A percentile compares a stretch with the other conserved stretches of the same genome.
Conservation (phyloP, 2,797 vertebrate species). For the Dallia pectoralis region DNA sequence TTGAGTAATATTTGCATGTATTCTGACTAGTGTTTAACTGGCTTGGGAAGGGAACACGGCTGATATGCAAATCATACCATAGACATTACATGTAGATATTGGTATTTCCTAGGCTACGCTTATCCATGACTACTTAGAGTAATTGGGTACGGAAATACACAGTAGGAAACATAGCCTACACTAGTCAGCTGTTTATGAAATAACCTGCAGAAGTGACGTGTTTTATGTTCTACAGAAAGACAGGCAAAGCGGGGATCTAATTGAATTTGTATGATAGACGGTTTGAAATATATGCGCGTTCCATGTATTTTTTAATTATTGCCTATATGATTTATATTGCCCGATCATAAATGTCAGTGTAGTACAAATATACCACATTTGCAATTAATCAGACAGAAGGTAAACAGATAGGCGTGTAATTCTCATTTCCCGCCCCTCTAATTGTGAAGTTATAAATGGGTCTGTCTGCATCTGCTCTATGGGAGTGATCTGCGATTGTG, state of each 20-base stretch:
- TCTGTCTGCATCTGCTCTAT: not conserved
- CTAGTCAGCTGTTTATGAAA: no score
- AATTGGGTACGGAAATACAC: no score
- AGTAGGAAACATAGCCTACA: no score
- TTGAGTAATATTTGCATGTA: not conserved
- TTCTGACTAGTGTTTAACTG: not conserved
- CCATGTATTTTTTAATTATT: not conserved
- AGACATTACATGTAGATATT: not conserved
- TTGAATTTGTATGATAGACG: not conserved
- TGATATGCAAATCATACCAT: not conserved
- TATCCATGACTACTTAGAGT: no score
- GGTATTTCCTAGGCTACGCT: no score
- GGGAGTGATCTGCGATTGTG: slow-evolving; percentile 5
- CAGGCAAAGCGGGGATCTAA: not conserved
- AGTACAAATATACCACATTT: not conserved
- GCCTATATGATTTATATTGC: not conserved
- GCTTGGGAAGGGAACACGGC: not conserved
- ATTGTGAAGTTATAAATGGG: slow-evolving; percentile 49
- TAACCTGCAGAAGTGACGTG: no score
- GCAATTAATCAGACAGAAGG: not conserved
- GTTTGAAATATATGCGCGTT: not conserved
- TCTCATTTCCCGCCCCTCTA: slow-evolving; percentile 31
- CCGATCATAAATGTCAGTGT: not conserved
- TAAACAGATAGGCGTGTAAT: not conserved
- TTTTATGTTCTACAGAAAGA: no score